phyloP scores from a whole-genome alignment of 2,888 invertebrate species.

The Eupithecia tripunctaria region DNA sequence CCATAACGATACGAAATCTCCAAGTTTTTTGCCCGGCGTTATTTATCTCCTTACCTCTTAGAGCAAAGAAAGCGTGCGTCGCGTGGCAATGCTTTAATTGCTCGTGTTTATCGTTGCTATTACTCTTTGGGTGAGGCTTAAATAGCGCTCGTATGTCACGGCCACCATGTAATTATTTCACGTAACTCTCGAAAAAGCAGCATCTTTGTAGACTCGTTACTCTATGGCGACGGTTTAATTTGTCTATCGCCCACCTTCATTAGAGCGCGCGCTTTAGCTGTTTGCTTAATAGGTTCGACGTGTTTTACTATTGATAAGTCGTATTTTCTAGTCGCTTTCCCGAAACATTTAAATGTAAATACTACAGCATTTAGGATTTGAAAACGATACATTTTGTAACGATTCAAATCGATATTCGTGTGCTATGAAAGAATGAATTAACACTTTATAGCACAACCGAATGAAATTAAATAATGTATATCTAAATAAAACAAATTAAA shows the following conservation, averaged over 20 bases:
- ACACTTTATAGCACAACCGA: too few relatives aligned
- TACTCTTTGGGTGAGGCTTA: conserved; percentile 79
- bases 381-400: background rate
- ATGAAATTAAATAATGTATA: too few relatives aligned
- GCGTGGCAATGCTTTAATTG: conserved; percentile 83
- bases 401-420: background rate
- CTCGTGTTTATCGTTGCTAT: conserved; percentile 80
- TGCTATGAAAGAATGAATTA: too few relatives aligned
- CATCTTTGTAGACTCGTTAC: conserved; percentile 62
- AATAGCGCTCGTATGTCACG: conserved; percentile 81
- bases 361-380: background rate
- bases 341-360: background rate
- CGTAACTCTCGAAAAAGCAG: conserved; percentile 76
- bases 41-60: conserved; percentile 58
- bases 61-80: conserved; percentile 82
- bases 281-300: conserved; percentile 31
- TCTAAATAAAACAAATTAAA: too few relatives aligned
- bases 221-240: conserved; percentile 68
- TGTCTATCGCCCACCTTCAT: conserved; percentile 67
- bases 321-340: background rate
- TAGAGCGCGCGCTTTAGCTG: conserved; percentile 54
- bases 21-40: conserved; percentile 42
- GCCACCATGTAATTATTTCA: conserved; percentile 81
- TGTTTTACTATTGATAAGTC: conserved; percentile 28
- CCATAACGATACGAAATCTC: conserved; percentile 10